Conservation (phyloP, 2,113 vertebrate genomes). For the Callipepla squamata region DNA sequence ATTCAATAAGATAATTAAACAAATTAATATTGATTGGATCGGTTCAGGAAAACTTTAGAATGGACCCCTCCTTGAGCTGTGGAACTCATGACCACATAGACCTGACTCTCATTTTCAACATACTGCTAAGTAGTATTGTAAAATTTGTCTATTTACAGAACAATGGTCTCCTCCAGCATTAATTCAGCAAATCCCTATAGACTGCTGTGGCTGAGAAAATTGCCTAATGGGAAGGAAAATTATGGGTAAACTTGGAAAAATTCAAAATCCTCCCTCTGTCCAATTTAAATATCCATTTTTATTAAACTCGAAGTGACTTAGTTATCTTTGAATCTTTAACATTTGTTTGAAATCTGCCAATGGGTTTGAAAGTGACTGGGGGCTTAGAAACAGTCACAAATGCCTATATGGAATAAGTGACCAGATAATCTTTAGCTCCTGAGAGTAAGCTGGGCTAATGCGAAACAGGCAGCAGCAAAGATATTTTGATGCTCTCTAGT, state of each 20-base stretch:
- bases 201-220: background rate
- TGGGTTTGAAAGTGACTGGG: background rate
- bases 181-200: background rate
- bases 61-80: background rate
- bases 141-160: background rate
- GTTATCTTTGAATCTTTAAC: background rate
- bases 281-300: background rate
- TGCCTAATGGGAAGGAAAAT: background rate
- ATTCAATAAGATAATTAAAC: background rate
- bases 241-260: background rate
- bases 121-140: background rate
- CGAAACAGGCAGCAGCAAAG: background rate
- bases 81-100: background rate
- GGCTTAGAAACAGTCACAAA: background rate
- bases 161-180: background rate
- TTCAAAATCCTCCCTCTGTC: background rate
- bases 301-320: background rate
- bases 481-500: background rate
- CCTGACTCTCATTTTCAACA: background rate
- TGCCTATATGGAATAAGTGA: background rate
- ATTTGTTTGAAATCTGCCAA: background rate
- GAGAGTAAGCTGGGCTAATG: accelerated
- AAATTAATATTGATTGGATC: background rate
- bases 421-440: background rate
- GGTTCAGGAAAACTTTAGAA: background rate